Evolutionary conservation across 2,113 vertebrate genomes (phyloP).

Genomic region (Strigops habroptila): DNA sequence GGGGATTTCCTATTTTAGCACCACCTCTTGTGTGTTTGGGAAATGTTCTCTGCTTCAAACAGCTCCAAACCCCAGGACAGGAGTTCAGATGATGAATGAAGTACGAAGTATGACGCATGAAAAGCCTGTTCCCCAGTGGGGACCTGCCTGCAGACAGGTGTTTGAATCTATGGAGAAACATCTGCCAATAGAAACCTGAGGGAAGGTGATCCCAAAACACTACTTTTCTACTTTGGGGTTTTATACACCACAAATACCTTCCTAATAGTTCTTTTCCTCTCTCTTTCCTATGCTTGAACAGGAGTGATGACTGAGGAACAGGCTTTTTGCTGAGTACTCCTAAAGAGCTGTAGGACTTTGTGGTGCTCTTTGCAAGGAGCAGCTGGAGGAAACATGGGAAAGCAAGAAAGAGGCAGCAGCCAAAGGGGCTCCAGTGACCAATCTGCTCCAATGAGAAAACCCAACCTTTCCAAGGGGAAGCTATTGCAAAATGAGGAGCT

Average conservation of each 20-base stretch:
- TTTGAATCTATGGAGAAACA: neutral
- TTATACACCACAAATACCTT: neutral
- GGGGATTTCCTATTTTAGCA: neutral
- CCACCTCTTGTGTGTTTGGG: neutral
- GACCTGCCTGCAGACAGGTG: neutral
- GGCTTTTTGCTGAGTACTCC: neutral
- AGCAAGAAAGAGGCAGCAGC: neutral
- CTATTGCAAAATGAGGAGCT: neutral
- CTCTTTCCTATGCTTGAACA: neutral
- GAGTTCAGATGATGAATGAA: neutral
- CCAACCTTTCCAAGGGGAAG: neutral
- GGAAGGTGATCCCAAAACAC: neutral
- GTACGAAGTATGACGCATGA: neutral
- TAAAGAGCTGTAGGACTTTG: neutral
- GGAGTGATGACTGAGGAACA: accelerated
- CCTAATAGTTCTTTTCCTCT: neutral
- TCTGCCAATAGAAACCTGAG: neutral
- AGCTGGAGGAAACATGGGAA: neutral
- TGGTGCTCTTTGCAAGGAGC: neutral
- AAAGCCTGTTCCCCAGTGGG: neutral
- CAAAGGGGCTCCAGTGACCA: neutral
- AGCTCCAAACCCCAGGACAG: neutral
- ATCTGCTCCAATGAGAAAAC: accelerated
- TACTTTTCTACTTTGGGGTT: neutral
- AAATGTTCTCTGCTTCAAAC: neutral